Percentiles rank a stretch among this genome's conserved stretches.
phyloP scores from a whole-genome alignment of 2,797 vertebrate genomes.

The Botia almorhae region DNA sequence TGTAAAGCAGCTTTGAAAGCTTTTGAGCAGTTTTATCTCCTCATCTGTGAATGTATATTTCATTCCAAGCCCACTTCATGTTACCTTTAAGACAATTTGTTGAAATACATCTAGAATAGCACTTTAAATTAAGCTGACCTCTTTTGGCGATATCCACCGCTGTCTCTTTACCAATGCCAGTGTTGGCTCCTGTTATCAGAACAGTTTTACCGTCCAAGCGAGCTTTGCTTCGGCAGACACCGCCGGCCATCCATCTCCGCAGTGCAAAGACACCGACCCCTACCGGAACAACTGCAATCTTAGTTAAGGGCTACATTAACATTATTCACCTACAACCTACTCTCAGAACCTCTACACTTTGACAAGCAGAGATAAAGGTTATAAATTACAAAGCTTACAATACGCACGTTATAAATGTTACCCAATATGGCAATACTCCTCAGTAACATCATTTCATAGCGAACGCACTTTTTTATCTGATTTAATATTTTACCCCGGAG shows the following conservation, averaged over 20 bases:
- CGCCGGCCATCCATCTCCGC: constrained; percentile 73
- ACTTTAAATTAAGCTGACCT: constrained; percentile 60
- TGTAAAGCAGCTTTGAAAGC: no score
- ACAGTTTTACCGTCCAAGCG: constrained; percentile 78
- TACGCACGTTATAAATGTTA: background rate
- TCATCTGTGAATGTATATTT: background rate
- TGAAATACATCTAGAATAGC: background rate
- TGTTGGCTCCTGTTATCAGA: constrained; percentile 78
- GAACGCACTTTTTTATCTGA: background rate
- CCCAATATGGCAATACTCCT: background rate
- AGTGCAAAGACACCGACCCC: constrained; percentile 68
- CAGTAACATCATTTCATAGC: background rate
- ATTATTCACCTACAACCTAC: background rate
- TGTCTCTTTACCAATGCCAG: constrained; percentile 79
- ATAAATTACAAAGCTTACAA: background rate
- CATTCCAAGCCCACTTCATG: background rate
- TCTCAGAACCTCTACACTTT: background rate
- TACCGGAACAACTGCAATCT: constrained; percentile 42
- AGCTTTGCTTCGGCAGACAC: constrained; percentile 71
- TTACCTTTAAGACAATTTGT: background rate
- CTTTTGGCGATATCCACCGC: constrained; percentile 76
- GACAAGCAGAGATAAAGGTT: background rate
- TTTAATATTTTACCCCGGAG: background rate
- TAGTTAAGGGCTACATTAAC: background rate
- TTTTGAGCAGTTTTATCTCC: background rate